These are phyloP conservation scores for Cryptus armator DNA, from an alignment of 2,888 invertebrate genomes.

Conservation along the genomic window DNA sequence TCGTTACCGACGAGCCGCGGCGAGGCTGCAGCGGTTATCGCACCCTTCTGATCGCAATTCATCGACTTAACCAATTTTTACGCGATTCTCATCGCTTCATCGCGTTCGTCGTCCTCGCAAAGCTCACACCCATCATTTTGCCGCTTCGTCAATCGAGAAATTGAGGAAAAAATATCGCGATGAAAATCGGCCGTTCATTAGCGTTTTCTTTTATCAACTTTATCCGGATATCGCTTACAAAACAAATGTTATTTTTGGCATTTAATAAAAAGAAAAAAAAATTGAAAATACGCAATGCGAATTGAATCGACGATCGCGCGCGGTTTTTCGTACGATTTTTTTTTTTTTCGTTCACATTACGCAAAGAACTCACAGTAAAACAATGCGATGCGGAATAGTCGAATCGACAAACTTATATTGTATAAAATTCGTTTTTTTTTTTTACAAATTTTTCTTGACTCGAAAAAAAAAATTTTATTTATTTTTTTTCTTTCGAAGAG, in stretches of 20 bases:
- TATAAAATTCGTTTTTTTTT: too few species aligned
- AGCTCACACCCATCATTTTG: neutral
- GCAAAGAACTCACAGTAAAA: too few species aligned
- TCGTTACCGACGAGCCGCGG: slow-evolving; percentile 94
- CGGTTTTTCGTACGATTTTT: too few species aligned
- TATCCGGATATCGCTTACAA: neutral
- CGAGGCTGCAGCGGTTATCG: slow-evolving; percentile 94
- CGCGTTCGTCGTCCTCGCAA: slow-evolving; percentile 23
- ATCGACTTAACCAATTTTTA: slow-evolving; percentile 7
- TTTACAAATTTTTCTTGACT: too few species aligned
- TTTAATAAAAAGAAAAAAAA: neutral
- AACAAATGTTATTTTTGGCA: neutral
- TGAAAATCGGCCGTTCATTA: slow-evolving; percentile 6
- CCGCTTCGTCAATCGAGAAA: neutral
- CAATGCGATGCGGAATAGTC: too few species aligned
- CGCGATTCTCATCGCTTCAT: neutral
- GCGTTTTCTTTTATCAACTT: neutral
- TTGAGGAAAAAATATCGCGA: slow-evolving; percentile 7
- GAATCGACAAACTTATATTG: too few species aligned
- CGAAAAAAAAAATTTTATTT: too few species aligned
- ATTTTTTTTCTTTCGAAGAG: too few species aligned
- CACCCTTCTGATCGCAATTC: slow-evolving; percentile 84
- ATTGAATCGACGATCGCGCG: slow-evolving; percentile 45
- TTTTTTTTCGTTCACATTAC: too few species aligned
- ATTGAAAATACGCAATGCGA: slow-evolving; percentile 52